Evolutionary conservation across 1,140 invertebrate genomes (phyloP).

Genomic region (Cydia amplana): DNA sequence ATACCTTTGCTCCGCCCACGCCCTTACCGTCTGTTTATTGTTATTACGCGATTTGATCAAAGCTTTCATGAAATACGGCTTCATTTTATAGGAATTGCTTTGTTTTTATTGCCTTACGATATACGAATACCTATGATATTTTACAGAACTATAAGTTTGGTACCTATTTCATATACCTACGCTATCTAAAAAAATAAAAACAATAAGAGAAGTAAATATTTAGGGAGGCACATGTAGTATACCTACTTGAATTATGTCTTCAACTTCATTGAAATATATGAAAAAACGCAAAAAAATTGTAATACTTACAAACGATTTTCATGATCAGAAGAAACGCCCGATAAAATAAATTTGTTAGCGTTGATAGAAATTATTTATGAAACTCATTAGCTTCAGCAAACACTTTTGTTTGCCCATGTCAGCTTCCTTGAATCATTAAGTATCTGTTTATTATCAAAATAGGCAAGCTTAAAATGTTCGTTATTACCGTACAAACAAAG

Average conservation of each 20-base stretch:
- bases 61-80: too few species aligned
- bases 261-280: neutral
- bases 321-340: neutral
- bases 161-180: too few species aligned
- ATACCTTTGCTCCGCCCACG: too few species aligned
- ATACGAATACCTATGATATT: too few species aligned
- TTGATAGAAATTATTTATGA: neutral
- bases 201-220: too few species aligned
- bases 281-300: neutral
- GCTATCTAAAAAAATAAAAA: too few species aligned
- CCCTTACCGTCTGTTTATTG: neutral
- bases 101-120: too few species aligned
- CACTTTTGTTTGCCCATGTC: neutral
- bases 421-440: conserved; percentile 4
- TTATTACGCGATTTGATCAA: neutral
- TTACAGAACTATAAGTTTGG: too few species aligned
- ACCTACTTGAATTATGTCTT: neutral
- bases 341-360: neutral
- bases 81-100: too few species aligned
- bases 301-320: neutral
- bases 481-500: conserved; percentile 1
- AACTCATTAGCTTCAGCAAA: neutral
- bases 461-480: neutral
- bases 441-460: conserved; percentile 9
- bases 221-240: too few species aligned